Percentiles rank a stretch among this genome's conserved stretches.
phyloP scores from a whole-genome alignment of 30 jellyfish, hydroid and myxozoan genomes.

The Phacellophora camtschatica region DNA sequence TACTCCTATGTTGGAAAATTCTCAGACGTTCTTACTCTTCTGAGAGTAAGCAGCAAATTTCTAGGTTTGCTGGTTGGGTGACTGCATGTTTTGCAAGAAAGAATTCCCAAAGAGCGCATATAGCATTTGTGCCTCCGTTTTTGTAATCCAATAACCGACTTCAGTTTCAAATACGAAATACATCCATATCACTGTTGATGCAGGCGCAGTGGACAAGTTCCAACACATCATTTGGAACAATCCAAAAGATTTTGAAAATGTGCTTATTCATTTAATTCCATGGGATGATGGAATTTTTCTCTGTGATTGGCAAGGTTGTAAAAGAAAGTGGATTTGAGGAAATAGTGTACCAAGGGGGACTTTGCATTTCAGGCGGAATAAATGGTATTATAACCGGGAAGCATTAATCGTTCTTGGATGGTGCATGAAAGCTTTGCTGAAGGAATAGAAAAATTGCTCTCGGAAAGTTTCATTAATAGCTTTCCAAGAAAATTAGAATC shows the following conservation, averaged over 20 bases:
- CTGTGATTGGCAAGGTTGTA: constrained; percentile 7
- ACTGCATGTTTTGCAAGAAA: not conserved
- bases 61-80: constrained; percentile 17
- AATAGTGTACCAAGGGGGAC: constrained; percentile 7
- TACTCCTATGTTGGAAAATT: not conserved
- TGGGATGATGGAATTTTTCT: constrained; percentile 29
- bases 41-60: not conserved
- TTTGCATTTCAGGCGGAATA: constrained; percentile 26
- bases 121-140: constrained; percentile 36
- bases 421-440: constrained; percentile 31
- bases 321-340: constrained; percentile 28
- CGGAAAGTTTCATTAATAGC: not conserved
- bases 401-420: constrained; percentile 30
- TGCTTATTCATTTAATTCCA: constrained; percentile 3
- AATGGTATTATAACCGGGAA: constrained; percentile 5
- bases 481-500: not conserved
- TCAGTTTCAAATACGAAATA: constrained; percentile 17
- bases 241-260: constrained; percentile 9
- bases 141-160: constrained; percentile 21
- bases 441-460: constrained; percentile 1
- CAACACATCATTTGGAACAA: constrained; percentile 33
- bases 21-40: not conserved
- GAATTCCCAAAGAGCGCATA: not conserved
- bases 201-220: constrained; percentile 46
- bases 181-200: constrained; percentile 24